Percentiles rank a stretch among this genome's conserved stretches.
Evolutionary conservation across 2,888 invertebrate species (phyloP).

Genomic region (Heterodera filipjevi): DNA sequence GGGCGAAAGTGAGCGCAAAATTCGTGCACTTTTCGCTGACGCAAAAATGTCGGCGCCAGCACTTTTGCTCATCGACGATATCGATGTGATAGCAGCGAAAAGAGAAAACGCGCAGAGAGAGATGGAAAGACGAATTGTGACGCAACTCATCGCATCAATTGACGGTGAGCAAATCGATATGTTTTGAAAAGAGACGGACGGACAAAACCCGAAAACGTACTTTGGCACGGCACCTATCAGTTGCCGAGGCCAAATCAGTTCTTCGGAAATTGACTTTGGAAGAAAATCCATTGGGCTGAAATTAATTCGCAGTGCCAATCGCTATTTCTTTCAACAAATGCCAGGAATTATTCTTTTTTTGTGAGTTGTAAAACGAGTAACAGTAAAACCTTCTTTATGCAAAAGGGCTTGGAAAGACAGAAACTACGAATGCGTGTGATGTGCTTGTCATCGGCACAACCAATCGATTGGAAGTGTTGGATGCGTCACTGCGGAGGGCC

Average conservation of each 20-base stretch:
- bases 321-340: background rate
- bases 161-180: conserved; percentile 73
- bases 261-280: background rate
- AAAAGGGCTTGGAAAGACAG: background rate
- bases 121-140: conserved; percentile 93
- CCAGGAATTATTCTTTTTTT: too few relatives aligned
- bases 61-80: conserved; percentile 79
- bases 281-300: conserved; percentile 5
- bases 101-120: conserved; percentile 86
- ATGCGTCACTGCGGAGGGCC: conserved; percentile 86
- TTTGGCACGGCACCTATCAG: background rate
- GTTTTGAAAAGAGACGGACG: background rate
- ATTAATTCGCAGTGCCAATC: background rate
- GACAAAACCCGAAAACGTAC: background rate
- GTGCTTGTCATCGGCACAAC: conserved; percentile 84
- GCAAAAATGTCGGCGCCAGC: conserved; percentile 69
- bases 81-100: conserved; percentile 91
- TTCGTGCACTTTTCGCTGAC: conserved; percentile 86
- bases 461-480: conserved; percentile 86
- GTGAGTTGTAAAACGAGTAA: background rate
- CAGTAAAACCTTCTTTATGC: background rate
- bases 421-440: background rate
- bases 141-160: conserved; percentile 85
- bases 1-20: conserved; percentile 91
- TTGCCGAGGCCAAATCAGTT: background rate